Evolutionary conservation across 1,140 invertebrate genomes (phyloP).

Genomic region (Pachypeltis micranthus): DNA sequence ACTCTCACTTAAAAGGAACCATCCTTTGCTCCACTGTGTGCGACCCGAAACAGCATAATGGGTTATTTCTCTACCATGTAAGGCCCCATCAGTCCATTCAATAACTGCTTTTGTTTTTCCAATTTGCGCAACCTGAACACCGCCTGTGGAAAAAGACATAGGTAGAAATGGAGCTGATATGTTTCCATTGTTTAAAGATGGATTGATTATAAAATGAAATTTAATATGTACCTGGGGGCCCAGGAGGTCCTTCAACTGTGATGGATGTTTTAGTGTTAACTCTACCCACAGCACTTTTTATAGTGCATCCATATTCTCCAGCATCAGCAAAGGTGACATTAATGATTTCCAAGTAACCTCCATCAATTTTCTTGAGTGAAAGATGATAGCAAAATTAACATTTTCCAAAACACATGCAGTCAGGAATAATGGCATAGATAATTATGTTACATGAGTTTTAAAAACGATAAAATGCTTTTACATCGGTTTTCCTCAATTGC

Average conservation of each 20-base stretch:
- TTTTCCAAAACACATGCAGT: too few relatives aligned
- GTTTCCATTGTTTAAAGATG: too few relatives aligned
- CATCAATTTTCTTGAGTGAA: constrained; percentile 42
- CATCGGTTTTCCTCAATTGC: too few relatives aligned
- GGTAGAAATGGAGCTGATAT: constrained; percentile 7
- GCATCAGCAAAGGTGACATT: constrained; percentile 75
- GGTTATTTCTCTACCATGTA: constrained; percentile 62
- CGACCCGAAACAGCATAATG: constrained; percentile 67
- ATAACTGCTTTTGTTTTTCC: constrained; percentile 62
- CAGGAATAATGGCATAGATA: too few relatives aligned
- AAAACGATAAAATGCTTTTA: too few relatives aligned
- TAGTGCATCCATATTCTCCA: constrained; percentile 78
- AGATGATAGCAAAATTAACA: constrained; percentile 1
- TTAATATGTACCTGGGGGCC: constrained; percentile 46
- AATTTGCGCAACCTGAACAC: constrained; percentile 60
- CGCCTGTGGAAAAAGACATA: constrained; percentile 38
- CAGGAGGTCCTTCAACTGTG: constrained; percentile 70
- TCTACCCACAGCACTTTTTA: constrained; percentile 73
- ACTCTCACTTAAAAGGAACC: constrained; percentile 60
- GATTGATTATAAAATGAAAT: constrained; percentile 16
- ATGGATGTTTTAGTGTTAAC: constrained; percentile 59
- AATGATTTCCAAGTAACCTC: constrained; percentile 60
- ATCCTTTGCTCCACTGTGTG: constrained; percentile 75
- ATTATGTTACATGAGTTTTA: too few relatives aligned
- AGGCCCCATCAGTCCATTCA: constrained; percentile 80